Conservation (phyloP, 2,888 invertebrate genomes). For the Helicoverpa assulta region DNA sequence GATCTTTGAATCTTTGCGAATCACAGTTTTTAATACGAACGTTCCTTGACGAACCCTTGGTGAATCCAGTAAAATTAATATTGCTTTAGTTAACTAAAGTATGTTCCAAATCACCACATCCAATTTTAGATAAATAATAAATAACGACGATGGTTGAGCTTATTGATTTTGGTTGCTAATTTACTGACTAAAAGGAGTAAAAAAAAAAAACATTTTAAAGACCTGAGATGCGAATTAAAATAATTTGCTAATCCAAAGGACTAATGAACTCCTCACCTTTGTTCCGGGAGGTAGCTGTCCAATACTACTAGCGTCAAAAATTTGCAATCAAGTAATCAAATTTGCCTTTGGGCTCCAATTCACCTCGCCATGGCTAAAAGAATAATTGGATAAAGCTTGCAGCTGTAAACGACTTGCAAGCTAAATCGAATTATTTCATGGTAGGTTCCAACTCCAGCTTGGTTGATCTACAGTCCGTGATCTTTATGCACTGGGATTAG, state of each 20-base stretch:
- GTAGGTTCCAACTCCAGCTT: slow-evolving; percentile 15
- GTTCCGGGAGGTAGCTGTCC: slow-evolving; percentile 9
- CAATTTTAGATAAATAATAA: no score
- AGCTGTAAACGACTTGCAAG: slow-evolving; percentile 53
- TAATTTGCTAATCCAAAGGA: slow-evolving; percentile 21
- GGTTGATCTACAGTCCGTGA: slow-evolving; percentile 29
- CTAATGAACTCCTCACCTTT: slow-evolving; percentile 30
- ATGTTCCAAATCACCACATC: no score
- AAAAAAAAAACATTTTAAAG: background rate
- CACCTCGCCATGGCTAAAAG: slow-evolving; percentile 52
- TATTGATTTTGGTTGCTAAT: no score
- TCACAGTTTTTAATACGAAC: background rate
- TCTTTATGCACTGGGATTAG: background rate
- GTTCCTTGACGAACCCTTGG: background rate
- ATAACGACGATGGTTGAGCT: no score
- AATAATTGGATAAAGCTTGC: slow-evolving; percentile 65
- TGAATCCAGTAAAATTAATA: background rate
- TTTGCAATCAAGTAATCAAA: slow-evolving; percentile 78
- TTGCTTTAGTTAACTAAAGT: background rate
- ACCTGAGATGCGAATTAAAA: slow-evolving; percentile 4
- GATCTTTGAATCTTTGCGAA: background rate
- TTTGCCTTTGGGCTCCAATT: slow-evolving; percentile 63
- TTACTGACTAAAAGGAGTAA: background rate
- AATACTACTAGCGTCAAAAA: slow-evolving; percentile 55
- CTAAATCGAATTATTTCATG: slow-evolving; percentile 29